phyloP scores from a whole-genome alignment of 2,888 invertebrate genomes.

The Achlya flavicornis region DNA sequence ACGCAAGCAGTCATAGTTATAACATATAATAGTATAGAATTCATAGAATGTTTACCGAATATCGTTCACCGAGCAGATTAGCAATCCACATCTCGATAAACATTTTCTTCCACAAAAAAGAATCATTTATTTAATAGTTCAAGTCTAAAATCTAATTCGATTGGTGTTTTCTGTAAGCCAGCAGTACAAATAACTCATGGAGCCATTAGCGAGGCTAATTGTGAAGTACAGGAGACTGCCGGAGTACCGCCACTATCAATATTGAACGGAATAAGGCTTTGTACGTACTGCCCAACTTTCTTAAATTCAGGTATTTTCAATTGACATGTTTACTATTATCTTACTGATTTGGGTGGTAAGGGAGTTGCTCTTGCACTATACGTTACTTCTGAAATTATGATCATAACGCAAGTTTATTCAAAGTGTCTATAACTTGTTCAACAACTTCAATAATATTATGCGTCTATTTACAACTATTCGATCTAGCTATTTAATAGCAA shows the following conservation, averaged over 20 bases:
- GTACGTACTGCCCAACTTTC: background rate
- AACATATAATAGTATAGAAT: too few relatives aligned
- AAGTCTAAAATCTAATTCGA: conserved; percentile 1
- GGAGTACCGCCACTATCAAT: conserved; percentile 35
- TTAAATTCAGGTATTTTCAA: too few relatives aligned
- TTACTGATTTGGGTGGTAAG: too few relatives aligned
- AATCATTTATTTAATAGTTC: conserved; percentile 1
- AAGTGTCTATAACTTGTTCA: too few relatives aligned
- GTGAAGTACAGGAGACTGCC: conserved; percentile 45
- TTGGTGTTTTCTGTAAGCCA: conserved; percentile 9
- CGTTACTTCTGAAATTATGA: too few relatives aligned
- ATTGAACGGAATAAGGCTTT: conserved; percentile 24
- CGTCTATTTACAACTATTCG: background rate
- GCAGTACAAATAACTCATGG: conserved; percentile 40
- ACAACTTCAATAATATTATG: too few relatives aligned
- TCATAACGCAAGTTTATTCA: too few relatives aligned
- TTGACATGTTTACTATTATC: too few relatives aligned
- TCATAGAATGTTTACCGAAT: too few relatives aligned
- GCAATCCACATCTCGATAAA: background rate
- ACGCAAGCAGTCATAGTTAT: too few relatives aligned
- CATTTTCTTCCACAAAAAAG: background rate
- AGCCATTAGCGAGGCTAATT: conserved; percentile 58
- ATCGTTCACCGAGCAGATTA: background rate
- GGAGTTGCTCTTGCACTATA: too few relatives aligned
- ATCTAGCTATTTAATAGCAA: background rate